Evolutionary conservation across 2,113 vertebrate species (phyloP), one percentile per base, ranked within the genome.

Genomic region (Cyphomyrus plagiostoma): DNA sequence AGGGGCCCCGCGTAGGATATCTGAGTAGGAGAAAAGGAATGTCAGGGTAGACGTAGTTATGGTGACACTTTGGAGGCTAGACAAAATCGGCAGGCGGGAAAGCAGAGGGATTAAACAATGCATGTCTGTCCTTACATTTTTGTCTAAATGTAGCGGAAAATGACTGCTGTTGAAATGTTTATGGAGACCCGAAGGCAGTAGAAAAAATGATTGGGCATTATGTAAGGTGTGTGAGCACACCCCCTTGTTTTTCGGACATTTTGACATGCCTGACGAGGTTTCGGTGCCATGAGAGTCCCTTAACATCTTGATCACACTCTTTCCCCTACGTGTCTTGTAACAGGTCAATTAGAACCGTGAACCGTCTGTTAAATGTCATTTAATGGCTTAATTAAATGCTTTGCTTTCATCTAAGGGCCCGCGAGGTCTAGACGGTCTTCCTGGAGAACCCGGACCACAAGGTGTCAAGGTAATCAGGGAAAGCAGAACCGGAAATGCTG

Each of bases 391-490:
- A 89, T 88, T 56, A 82, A 26, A 35, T 53, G 17, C 17, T 35
- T 74, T 89, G 90, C 26, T 45, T 92, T 56, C 92, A 77, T 50
- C 93, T 39, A 90, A 99, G 98, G 98, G 98, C 8, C 98, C 97
- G 88, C 95, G 91, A 93, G 98, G 98, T 93, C 91, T 94, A 2
- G 98, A 99, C 3, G 98, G 98, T 90, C 95, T 95, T 49, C 80
- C 89, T 23, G 98, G 98, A 94, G 98, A 99, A 50, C 92, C 94
- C 52, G 98, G 98, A 56, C 92, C 92, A 89, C 95, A 97, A 91
- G 98, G 98, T 87, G 89, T 93, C 90, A 99, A 98, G 98, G 98
- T 99, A 96, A 96, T 50, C 46, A 8, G 49, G 15, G 70, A 39
- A 39, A 35, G 1, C 26, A 4, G 30, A 10, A 52, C 53, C 2